Conservation (phyloP, 1,140 invertebrate species). For the Calephelis nemesis region DNA sequence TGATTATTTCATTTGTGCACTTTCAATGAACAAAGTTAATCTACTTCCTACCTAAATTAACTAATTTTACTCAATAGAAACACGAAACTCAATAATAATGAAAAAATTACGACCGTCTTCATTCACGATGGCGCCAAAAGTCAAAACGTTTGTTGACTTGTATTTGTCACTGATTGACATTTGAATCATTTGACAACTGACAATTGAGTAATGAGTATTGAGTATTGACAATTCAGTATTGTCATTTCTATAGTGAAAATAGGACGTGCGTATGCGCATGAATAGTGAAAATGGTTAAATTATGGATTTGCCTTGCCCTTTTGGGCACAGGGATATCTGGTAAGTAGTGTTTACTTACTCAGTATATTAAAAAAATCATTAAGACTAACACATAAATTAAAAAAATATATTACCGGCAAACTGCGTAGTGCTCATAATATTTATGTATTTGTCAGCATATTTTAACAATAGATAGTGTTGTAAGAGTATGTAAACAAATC, state of each 20-base stretch:
- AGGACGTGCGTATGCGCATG: conserved; percentile 29
- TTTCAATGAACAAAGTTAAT: too few species aligned
- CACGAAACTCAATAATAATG: too few species aligned
- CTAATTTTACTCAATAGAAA: too few species aligned
- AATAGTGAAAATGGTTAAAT: conserved; percentile 25
- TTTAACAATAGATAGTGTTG: neutral
- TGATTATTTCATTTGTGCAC: too few species aligned
- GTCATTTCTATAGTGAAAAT: conserved; percentile 1
- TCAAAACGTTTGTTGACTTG: neutral
- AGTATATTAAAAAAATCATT: neutral
- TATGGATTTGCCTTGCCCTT: conserved; percentile 31
- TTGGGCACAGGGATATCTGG: conserved; percentile 25
- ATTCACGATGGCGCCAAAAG: too few species aligned
- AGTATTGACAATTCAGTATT: conserved; percentile 18
- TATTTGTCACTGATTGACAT: neutral
- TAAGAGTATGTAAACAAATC: neutral
- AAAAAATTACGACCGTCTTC: too few species aligned
- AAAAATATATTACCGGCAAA: neutral
- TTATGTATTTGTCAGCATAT: neutral
- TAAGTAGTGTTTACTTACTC: conserved; percentile 5
- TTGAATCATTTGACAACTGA: neutral
- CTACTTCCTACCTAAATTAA: too few species aligned
- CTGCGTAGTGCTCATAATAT: neutral
- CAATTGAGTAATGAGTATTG: too few species aligned
- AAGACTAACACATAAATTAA: neutral